These are phyloP conservation scores for Geophilus truncorum DNA, from an alignment of 2,888 invertebrate genomes.

Conservation along the genomic window DNA sequence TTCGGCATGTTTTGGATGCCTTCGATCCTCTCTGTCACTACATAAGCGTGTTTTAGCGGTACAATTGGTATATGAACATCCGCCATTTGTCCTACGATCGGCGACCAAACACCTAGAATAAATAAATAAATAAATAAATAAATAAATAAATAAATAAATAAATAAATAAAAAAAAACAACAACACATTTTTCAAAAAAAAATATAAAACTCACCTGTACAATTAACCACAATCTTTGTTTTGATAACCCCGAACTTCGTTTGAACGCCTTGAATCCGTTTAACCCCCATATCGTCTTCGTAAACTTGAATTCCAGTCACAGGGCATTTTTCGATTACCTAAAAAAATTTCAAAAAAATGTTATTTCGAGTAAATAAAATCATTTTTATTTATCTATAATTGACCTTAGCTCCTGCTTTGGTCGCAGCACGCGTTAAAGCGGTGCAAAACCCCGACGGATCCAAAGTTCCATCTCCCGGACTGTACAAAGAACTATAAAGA, in stretches of 20 bases:
- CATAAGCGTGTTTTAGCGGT: conserved; percentile 83
- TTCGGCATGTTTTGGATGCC: conserved; percentile 73
- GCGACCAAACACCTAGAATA: conserved; percentile 70
- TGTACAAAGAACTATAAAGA: conserved; percentile 70
- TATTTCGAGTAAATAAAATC: background rate
- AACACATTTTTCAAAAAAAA: background rate
- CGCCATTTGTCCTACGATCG: conserved; percentile 63
- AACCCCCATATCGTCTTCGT: conserved; percentile 59
- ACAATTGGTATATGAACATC: conserved; percentile 67
- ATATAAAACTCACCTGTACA: conserved; percentile 53
- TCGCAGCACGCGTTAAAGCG: conserved; percentile 68
- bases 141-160: background rate
- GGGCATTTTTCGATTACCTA: conserved; percentile 71
- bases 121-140: background rate
- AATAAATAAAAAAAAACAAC: background rate
- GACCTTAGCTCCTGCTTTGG: conserved; percentile 65
- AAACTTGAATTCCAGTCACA: conserved; percentile 65
- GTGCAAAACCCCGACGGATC: conserved; percentile 77
- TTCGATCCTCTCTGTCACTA: conserved; percentile 72
- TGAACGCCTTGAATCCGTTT: conserved; percentile 69
- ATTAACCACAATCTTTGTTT: conserved; percentile 72
- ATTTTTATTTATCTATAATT: background rate
- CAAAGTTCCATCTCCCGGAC: conserved; percentile 74
- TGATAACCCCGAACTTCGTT: conserved; percentile 69
- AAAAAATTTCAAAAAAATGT: too few species aligned